Evolutionary conservation across 1,140 invertebrate genomes (phyloP).

Genomic region (Drosophila nigromelanica): DNA sequence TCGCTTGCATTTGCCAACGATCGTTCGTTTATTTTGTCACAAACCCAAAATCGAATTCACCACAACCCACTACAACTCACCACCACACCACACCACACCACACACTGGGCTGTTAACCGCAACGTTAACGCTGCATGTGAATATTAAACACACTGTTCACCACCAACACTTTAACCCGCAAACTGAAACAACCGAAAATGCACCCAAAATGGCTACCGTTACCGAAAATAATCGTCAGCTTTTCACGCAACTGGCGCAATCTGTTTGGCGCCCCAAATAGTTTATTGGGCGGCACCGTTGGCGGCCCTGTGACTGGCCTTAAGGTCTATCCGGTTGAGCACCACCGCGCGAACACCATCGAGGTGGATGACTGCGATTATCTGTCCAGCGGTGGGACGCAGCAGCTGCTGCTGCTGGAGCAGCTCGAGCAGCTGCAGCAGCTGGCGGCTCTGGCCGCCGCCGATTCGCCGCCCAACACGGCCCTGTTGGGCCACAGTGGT

Average conservation of each 20-base stretch:
- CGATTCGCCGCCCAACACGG: slow-evolving; percentile 74
- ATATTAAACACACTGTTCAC: slow-evolving; percentile 3
- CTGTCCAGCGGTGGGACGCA: slow-evolving; percentile 62
- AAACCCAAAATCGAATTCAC: slow-evolving; percentile 17
- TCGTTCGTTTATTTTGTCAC: slow-evolving; percentile 34
- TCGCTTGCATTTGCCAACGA: slow-evolving; percentile 45
- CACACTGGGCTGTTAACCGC: neutral
- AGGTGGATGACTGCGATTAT: slow-evolving; percentile 80
- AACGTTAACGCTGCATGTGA: slow-evolving; percentile 10
- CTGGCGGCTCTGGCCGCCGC: slow-evolving; percentile 72
- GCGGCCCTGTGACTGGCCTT: slow-evolving; percentile 58
- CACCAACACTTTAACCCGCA: slow-evolving; percentile 21
- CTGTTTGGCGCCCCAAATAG: slow-evolving; percentile 62
- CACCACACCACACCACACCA: slow-evolving; percentile 12
- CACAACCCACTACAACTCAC: slow-evolving; percentile 7
- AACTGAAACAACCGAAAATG: slow-evolving; percentile 11
- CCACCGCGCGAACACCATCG: slow-evolving; percentile 79
- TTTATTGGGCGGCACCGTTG: slow-evolving; percentile 42
- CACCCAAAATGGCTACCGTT: slow-evolving; percentile 24
- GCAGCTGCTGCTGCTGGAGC: slow-evolving; percentile 73
- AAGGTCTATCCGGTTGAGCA: slow-evolving; percentile 60
- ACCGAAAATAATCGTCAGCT: slow-evolving; percentile 66
- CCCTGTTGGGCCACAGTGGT: slow-evolving; percentile 34
- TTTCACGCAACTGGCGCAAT: slow-evolving; percentile 78
- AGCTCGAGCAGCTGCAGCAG: slow-evolving; percentile 76